These are phyloP conservation scores for Marcusenius ussheri DNA, from an alignment of 2,113 vertebrate species.

Conservation along the genomic window DNA sequence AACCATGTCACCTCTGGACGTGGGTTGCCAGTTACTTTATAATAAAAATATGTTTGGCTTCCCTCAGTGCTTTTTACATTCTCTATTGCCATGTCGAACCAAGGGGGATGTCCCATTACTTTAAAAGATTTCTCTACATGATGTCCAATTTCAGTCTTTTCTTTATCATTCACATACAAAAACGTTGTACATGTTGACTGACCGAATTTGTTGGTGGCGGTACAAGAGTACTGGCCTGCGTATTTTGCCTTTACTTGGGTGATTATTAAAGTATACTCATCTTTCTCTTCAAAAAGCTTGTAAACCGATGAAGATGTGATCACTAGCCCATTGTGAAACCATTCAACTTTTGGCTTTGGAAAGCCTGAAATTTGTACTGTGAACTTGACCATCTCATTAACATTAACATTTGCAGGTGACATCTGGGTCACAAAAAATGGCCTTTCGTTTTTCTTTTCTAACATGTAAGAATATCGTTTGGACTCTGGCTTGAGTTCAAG, in stretches of 20 bases:
- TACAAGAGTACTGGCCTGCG: constrained; percentile 76
- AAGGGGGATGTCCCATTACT: constrained; percentile 60
- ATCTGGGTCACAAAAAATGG: constrained; percentile 74
- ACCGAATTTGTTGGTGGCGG: constrained; percentile 70
- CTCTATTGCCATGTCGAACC: constrained; percentile 62
- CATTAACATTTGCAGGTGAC: constrained; percentile 55
- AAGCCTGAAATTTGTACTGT: constrained; percentile 70
- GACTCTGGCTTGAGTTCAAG: constrained; percentile 84
- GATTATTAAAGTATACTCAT: constrained; percentile 75
- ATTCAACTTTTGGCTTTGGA: constrained; percentile 76
- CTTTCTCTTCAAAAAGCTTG: constrained; percentile 69
- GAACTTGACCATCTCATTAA: constrained; percentile 70
- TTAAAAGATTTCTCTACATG: constrained; percentile 64
- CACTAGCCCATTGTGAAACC: constrained; percentile 69
- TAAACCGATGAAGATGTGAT: constrained; percentile 62
- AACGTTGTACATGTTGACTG: constrained; percentile 65
- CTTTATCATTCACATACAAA: constrained; percentile 62
- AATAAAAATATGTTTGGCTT: constrained; percentile 64
- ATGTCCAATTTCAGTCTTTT: constrained; percentile 49
- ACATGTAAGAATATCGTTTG: constrained; percentile 65
- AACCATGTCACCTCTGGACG: constrained; percentile 70
- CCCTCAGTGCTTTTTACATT: constrained; percentile 60
- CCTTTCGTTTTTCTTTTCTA: constrained; percentile 65
- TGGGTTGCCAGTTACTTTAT: constrained; percentile 62
- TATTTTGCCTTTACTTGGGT: constrained; percentile 59